Base-by-base conservation (phyloP, 2,888 invertebrate genomes). In the Dusona sp. region DNA sequence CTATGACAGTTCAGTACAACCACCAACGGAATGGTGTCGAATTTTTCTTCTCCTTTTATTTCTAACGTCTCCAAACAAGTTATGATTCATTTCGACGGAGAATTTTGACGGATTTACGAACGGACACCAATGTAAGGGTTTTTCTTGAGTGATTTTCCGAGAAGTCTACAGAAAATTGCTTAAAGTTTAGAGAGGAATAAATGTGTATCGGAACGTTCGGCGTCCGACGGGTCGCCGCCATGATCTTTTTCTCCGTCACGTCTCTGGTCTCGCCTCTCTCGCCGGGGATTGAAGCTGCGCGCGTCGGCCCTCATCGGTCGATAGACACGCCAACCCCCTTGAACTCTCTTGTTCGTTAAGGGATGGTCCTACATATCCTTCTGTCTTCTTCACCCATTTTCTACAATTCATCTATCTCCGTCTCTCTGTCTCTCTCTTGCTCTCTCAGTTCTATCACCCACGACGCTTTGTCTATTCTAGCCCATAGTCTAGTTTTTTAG, bases 211-310 rank as follows among this genome's bases (percentile, higher is more conserved):
- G 61, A 54, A 84, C 67, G 77, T 67, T 67, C 78, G 48, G 85
- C 88, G 86, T 84, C 89, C 89, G 89, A 85, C 89, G 89, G 89
- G 72, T 85, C 87, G 89, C 83, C 86, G 84, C 83, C 83, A 87
- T 87, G 74, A 87, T 87, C 79, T 79, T 79, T 70, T 33, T 79
- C 70, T 48, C 45, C 61, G 48, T 51, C 57, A 57, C 45, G 68
- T 67, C 33, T 73, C 38, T 22, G 67, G 72, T 29, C 25, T 51
- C 48, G 36, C 54, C 42, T 64, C 57, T 79, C 72, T 70, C 65
- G 70, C 78, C 78, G 54, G 79, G 65, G 68, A 78, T 61, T 33
- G 72, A 79, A 79, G 82, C 82, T 87, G 87, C 87, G 86, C 85
- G 88, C 87, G 88, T 80, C 89, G 87, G 73, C 85, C 77, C 72